phyloP scores from a whole-genome alignment of 2,888 invertebrate genomes.

The Ceratothoa steindachneri region DNA sequence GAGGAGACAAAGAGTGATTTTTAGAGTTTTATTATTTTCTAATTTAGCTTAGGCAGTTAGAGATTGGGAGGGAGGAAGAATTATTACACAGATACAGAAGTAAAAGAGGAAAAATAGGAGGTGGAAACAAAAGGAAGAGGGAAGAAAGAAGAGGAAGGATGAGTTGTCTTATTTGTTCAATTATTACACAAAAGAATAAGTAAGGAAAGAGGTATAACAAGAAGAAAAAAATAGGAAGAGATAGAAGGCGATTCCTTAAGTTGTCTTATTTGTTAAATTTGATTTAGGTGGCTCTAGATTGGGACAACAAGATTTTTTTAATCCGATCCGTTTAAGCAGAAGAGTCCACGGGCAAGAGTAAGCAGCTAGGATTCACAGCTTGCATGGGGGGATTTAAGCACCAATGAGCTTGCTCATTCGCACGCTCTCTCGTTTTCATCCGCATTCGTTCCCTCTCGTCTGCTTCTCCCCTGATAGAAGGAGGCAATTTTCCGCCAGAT shows the following conservation, averaged over 20 bases:
- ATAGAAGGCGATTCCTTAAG: too few relatives aligned
- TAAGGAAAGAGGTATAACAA: too few relatives aligned
- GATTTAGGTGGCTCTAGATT: not conserved
- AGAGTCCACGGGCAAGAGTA: not conserved
- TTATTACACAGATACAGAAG: too few relatives aligned
- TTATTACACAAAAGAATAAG: too few relatives aligned
- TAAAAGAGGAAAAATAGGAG: not conserved
- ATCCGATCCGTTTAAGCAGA: not conserved
- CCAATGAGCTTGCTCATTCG: conserved; percentile 12
- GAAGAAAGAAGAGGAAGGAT: not conserved
- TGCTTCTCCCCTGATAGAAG: conserved; percentile 12
- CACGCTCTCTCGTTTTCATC: conserved; percentile 4
- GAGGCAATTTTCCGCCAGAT: conserved; percentile 12
- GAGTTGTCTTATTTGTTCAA: too few relatives aligned
- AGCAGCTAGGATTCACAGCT: not conserved
- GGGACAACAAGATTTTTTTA: not conserved
- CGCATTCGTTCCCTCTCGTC: conserved; percentile 8
- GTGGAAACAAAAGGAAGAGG: not conserved
- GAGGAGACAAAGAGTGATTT: too few relatives aligned
- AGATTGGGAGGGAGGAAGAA: too few relatives aligned
- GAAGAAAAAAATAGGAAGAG: too few relatives aligned
- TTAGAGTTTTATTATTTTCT: too few relatives aligned
- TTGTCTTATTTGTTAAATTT: too few relatives aligned
- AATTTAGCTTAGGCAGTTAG: too few relatives aligned
- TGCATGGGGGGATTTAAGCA: conserved; percentile 9